Conservation (phyloP, 37 sponge, comb jelly and placozoan species). For the Oopsacas minuta region DNA sequence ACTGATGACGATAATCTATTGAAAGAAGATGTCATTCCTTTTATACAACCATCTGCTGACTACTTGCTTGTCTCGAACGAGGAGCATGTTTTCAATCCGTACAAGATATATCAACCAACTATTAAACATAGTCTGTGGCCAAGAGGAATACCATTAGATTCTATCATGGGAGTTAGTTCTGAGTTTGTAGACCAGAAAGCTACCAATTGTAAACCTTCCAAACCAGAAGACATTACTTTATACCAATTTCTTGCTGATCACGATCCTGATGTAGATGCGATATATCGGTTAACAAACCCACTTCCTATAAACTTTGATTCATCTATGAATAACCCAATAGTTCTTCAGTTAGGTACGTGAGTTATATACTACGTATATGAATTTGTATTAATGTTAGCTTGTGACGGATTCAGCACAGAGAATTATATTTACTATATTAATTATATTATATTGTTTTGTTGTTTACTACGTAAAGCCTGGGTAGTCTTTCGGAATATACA, state of each 20-base stretch:
- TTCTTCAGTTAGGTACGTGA: background rate
- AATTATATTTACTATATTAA: too few relatives aligned
- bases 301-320: conserved; percentile 33
- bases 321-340: background rate
- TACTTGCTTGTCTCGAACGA: background rate
- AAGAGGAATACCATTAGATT: conserved; percentile 34
- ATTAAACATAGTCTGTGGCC: conserved; percentile 39
- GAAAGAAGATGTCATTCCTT: conserved; percentile 18
- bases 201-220: background rate
- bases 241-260: conserved; percentile 39
- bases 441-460: too few relatives aligned
- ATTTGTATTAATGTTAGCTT: too few relatives aligned
- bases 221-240: conserved; percentile 19
- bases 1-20: conserved; percentile 49
- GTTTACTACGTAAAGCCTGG: too few relatives aligned
- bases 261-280: conserved; percentile 50
- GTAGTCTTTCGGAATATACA: too few relatives aligned
- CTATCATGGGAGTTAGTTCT: conserved; percentile 9
- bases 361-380: too few relatives aligned
- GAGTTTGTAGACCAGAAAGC: background rate
- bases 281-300: conserved; percentile 34
- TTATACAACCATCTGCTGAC: background rate
- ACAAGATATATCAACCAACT: conserved; percentile 9
- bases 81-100: conserved; percentile 37
- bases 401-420: too few relatives aligned